A percentile compares a stretch with the other conserved stretches of the same genome.
phyloP scores from a whole-genome alignment of 2,113 vertebrate species.

The Chionomys nivalis region DNA sequence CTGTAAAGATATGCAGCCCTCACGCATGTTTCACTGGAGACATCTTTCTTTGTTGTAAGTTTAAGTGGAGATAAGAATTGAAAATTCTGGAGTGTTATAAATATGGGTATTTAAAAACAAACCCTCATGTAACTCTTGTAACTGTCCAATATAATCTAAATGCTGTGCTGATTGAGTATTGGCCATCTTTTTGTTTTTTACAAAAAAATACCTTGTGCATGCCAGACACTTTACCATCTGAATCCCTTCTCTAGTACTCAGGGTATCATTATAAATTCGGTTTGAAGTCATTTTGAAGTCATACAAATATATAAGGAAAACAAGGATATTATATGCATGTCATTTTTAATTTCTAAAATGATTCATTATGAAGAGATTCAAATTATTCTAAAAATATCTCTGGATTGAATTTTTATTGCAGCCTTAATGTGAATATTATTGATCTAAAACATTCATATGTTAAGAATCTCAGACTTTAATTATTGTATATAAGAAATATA shows the following conservation, averaged over 20 bases:
- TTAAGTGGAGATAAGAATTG: constrained; percentile 39
- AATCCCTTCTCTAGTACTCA: not conserved
- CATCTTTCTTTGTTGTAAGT: not conserved
- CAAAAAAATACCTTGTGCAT: not conserved
- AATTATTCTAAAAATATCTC: constrained; percentile 32
- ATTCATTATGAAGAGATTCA: constrained; percentile 26
- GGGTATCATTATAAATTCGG: not conserved
- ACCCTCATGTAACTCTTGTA: not conserved
- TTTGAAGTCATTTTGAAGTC: constrained; percentile 36
- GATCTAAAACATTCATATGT: not conserved
- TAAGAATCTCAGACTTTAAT: not conserved
- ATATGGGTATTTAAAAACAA: constrained; percentile 28
- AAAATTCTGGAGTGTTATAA: constrained; percentile 42
- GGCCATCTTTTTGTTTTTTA: not conserved
- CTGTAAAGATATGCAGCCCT: not conserved
- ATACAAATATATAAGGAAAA: constrained; percentile 29
- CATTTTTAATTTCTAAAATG: constrained; percentile 28
- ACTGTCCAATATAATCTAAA: not conserved
- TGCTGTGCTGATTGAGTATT: not conserved
- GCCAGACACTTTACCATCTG: not conserved
- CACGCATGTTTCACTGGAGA: not conserved
- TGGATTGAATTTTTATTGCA: constrained; percentile 25
- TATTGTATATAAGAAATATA: constrained; percentile 12
- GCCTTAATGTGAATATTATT: not conserved
- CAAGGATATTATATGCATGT: not conserved